Evolutionary conservation across 30 jellyfish, hydroid and myxozoan species (phyloP).

Genomic region (Catostylus mosaicus): DNA sequence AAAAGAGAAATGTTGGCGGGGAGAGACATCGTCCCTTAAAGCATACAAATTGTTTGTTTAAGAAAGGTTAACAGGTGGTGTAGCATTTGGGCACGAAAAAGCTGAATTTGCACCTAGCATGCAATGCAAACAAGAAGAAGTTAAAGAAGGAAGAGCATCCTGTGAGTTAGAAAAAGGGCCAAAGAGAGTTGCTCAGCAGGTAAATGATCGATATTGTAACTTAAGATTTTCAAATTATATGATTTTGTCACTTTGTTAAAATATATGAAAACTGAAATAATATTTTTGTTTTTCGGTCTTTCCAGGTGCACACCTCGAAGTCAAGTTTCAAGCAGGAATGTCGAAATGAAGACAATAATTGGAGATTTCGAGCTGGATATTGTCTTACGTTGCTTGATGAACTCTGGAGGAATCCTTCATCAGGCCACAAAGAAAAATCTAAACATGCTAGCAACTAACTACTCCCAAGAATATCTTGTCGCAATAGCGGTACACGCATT

Average conservation of each 20-base stretch:
- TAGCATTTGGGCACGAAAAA: conserved; percentile 19
- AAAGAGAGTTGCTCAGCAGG: conserved; percentile 18
- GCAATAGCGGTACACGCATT: not conserved
- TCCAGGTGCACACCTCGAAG: not conserved
- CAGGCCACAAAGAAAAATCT: conserved; percentile 8
- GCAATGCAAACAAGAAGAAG: conserved; percentile 13
- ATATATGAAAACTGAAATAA: not conserved
- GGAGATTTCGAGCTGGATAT: conserved; percentile 3
- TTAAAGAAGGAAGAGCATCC: conserved; percentile 20
- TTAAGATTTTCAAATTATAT: not conserved
- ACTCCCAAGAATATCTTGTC: conserved; percentile 7
- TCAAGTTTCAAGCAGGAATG: conserved; percentile 33
- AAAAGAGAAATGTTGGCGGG: not conserved
- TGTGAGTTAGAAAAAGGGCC: not conserved
- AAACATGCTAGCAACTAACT: not conserved
- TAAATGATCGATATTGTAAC: not conserved
- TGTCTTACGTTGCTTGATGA: conserved; percentile 22
- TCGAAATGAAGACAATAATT: conserved; percentile 9
- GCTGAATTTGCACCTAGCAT: conserved; percentile 1
- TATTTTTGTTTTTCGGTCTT: conserved; percentile 2
- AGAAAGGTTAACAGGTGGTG: conserved; percentile 18
- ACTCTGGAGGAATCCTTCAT: conserved; percentile 22
- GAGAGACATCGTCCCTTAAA: not conserved
- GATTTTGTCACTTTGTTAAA: not conserved
- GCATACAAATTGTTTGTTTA: conserved; percentile 1